phyloP scores from a whole-genome alignment of 2,797 vertebrate genomes.

The Oreochromis mossambicus region DNA sequence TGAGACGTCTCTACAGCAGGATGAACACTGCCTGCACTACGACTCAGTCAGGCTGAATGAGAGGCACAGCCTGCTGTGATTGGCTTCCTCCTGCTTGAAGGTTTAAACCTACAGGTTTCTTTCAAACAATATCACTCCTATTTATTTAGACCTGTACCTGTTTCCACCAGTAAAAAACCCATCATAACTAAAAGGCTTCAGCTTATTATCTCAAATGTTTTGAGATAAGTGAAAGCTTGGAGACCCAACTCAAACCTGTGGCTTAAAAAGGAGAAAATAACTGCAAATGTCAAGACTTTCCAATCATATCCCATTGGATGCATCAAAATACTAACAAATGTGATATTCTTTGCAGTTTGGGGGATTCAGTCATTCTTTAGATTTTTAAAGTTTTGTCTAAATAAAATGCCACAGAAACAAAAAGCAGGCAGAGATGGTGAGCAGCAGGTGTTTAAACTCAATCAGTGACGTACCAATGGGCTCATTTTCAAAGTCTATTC shows the following conservation, averaged over 20 bases:
- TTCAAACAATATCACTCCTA: not conserved
- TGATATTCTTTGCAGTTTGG: accelerated
- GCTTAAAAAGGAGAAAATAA: not conserved
- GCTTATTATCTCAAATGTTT: not conserved
- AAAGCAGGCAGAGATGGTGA: not conserved
- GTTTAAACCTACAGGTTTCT: not conserved
- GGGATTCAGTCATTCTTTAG: not conserved
- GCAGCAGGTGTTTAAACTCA: not conserved
- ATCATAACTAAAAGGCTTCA: accelerated
- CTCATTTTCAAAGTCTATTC: conserved; percentile 90
- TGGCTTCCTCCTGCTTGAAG: not conserved
- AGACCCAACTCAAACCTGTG: not conserved
- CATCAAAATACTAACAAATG: not conserved
- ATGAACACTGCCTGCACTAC: not conserved
- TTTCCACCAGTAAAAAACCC: not conserved
- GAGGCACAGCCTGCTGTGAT: no score
- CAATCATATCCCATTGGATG: accelerated
- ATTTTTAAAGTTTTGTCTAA: accelerated
- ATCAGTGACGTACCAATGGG: conserved; percentile 83
- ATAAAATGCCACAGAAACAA: not conserved
- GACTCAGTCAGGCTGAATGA: no score
- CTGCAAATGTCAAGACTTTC: not conserved
- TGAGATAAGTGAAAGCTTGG: accelerated
- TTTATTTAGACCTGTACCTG: accelerated
- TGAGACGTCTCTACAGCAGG: no score